Base-by-base conservation (phyloP, 2,797 vertebrate species). In the Rhabdomys pumilio region DNA sequence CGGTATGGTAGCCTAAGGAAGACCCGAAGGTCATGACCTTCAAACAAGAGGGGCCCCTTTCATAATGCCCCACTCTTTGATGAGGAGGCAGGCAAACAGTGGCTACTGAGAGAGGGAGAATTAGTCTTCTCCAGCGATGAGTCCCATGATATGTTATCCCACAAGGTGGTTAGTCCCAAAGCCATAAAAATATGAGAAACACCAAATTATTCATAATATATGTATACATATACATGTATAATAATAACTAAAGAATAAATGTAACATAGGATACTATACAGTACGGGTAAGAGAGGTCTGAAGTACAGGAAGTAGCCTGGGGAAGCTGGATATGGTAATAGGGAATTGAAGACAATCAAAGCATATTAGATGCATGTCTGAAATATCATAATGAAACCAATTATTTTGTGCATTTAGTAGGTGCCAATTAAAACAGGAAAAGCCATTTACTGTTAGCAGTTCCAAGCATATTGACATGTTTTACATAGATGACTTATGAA, bases 381-480 rank as follows among this genome's bases (percentile, higher is more conserved):
- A 85, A 85, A 85, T 67, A 11, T 67, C 61, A n/a, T 24, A 85
- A 50, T 67, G 19, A 34, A 50, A 67, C 44, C 6, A 14, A 85
- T n/a, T 85, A 50, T 34, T 67, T 65, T 50, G 31, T 67, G 65
- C 6, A 50, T 50, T 67, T 67, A 85, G 20, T 20, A 85, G 67
- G 19, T 85, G 10, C 11, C 44, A 50, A 22, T 24, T 67, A 50
- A 85, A 85, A 34, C 17, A n/a, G 29, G 44, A 67, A 14, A 50
- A 13, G 11, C n/a, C 41, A 75, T 75, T 63, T 31, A 14, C 20
- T 24, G 2, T 82, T 72, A 65, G 77, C 15, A 63, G 90, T 90
- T 92, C 38, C 77, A 72, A 92, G 76, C 17, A 50, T 53, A 57
- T 84, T 57, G 84, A 75, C 9, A 83, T 75, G n/a, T 75, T 72